Conservation (phyloP, 2,888 invertebrate genomes). For the Caenorhabditis sp. region DNA sequence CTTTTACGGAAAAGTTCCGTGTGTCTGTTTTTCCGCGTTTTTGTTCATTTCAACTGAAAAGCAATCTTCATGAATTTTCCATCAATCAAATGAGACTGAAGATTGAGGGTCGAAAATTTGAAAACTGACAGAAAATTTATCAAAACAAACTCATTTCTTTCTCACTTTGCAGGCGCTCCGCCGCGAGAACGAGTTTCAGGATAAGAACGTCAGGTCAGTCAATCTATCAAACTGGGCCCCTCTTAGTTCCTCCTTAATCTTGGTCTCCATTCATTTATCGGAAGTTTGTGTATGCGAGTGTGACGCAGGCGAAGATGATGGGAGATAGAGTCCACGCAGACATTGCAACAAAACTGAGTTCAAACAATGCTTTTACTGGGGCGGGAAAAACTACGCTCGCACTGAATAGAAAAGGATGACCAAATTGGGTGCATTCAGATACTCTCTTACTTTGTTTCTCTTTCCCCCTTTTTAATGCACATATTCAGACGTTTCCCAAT, state of each 20-base stretch:
- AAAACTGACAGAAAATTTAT: neutral
- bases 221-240: constrained; percentile 21
- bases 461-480: neutral
- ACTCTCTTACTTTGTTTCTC: neutral
- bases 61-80: constrained; percentile 6
- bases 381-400: constrained; percentile 34
- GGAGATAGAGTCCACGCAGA: constrained; percentile 27
- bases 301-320: constrained; percentile 33
- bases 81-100: constrained; percentile 19
- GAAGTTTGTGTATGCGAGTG: constrained; percentile 33
- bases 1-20: constrained; percentile 14
- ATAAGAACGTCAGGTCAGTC: constrained; percentile 57
- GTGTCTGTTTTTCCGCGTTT: constrained; percentile 4
- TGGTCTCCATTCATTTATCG: constrained; percentile 47
- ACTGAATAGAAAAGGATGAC: constrained; percentile 23
- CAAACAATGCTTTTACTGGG: constrained; percentile 57
- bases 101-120: neutral
- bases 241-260: constrained; percentile 26
- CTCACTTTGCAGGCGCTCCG: constrained; percentile 59
- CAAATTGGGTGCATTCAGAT: constrained; percentile 15
- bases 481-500: too few relatives aligned
- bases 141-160: constrained; percentile 11
- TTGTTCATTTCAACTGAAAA: constrained; percentile 1
- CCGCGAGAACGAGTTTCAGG: constrained; percentile 61
- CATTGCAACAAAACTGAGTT: constrained; percentile 52